Evolutionary conservation across 2,797 vertebrate genomes (phyloP).

Genomic region (Sphenopsis melanotis): DNA sequence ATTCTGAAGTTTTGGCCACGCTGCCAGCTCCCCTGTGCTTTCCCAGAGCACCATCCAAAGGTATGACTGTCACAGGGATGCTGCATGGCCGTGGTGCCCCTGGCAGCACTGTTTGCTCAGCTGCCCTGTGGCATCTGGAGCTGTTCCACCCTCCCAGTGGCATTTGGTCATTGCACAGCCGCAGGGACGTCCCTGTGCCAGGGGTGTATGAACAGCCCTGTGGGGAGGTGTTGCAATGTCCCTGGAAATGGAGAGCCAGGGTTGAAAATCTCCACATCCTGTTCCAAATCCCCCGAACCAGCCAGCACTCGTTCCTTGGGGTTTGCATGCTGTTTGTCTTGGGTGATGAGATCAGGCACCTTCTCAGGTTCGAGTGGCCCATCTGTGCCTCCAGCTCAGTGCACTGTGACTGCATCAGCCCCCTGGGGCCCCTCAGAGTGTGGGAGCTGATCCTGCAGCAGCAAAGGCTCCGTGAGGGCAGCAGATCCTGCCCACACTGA

Average conservation of each 20-base stretch:
- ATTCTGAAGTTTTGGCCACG: not conserved
- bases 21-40: not conserved
- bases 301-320: not conserved
- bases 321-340: conserved; percentile 52
- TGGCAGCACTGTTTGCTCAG: not conserved
- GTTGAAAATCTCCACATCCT: conserved; percentile 40
- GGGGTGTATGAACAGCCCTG: not conserved
- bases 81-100: accelerated
- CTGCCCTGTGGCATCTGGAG: not conserved
- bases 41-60: not conserved
- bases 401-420: not conserved
- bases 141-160: not conserved
- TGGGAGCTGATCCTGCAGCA: not conserved
- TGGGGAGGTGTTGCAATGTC: not conserved
- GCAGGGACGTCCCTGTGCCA: not conserved
- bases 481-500: not conserved
- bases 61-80: not conserved
- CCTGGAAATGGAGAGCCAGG: not conserved
- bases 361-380: conserved; percentile 24
- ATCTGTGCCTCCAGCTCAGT: not conserved
- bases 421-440: not conserved
- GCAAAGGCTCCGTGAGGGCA: not conserved
- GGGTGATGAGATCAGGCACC: conserved; percentile 45
- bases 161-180: not conserved
- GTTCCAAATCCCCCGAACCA: not conserved